Evolutionary conservation across 2,113 vertebrate genomes (phyloP).

Genomic region (Atrichornis clamosus): DNA sequence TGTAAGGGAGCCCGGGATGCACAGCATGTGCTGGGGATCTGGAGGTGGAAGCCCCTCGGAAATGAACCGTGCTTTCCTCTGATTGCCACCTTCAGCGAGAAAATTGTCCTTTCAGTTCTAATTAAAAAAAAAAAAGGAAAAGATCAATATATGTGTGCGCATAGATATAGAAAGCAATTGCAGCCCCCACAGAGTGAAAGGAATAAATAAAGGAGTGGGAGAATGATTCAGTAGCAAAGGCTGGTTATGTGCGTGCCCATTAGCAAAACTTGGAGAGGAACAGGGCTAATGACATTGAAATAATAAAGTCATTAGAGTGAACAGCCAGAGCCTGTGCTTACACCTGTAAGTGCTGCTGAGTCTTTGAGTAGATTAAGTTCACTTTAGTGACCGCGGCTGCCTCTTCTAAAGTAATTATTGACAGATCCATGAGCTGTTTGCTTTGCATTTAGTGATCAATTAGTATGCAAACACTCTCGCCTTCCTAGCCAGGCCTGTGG

Average conservation of each 20-base stretch:
- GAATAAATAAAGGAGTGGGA: conserved; percentile 57
- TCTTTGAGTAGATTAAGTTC: conserved; percentile 45
- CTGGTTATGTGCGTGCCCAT: conserved; percentile 54
- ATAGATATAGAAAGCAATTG: conserved; percentile 51
- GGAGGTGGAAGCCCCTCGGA: conserved; percentile 22
- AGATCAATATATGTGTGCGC: not conserved
- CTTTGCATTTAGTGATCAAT: conserved; percentile 18
- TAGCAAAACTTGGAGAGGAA: conserved; percentile 65
- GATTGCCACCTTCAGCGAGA: conserved; percentile 41
- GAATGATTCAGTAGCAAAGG: conserved; percentile 65
- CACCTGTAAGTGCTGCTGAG: conserved; percentile 37
- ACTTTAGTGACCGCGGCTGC: conserved; percentile 18
- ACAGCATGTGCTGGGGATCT: not conserved
- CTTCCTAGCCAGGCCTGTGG: conserved; percentile 11
- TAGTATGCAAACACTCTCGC: conserved; percentile 57
- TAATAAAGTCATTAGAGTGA: conserved; percentile 72
- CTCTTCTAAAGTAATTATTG: conserved; percentile 60
- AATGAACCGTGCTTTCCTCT: not conserved
- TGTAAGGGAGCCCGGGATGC: not conserved
- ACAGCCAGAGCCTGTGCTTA: conserved; percentile 47
- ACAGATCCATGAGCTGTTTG: conserved; percentile 52
- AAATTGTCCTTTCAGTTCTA: conserved; percentile 52
- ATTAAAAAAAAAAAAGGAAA: not conserved
- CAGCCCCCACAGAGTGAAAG: conserved; percentile 45
- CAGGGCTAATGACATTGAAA: conserved; percentile 64